Evolutionary conservation across 64 coral and sea anemone genomes (phyloP).

Genomic region (Montipora foliosa): DNA sequence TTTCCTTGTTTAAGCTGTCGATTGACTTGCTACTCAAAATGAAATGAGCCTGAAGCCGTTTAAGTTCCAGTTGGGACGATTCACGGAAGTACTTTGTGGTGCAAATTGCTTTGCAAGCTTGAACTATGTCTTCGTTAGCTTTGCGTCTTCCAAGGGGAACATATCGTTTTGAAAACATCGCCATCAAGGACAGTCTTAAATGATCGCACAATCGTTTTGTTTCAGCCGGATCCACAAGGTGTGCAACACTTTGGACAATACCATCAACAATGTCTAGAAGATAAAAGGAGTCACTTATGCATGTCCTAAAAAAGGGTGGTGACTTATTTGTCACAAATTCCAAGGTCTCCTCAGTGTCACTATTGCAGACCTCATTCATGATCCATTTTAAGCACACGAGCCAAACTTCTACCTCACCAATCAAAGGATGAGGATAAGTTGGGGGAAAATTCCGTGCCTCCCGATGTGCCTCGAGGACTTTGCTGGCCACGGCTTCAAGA

Average conservation of each 20-base stretch:
- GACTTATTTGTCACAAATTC: conserved; percentile 42
- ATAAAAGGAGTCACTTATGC: conserved; percentile 70
- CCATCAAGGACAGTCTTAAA: conserved; percentile 63
- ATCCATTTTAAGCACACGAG: no score
- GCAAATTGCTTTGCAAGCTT: conserved; percentile 63
- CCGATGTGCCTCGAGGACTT: no score
- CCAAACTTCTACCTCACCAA: no score
- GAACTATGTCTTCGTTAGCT: conserved; percentile 55
- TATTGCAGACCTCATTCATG: no score
- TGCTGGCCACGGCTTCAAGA: no score
- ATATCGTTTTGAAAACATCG: conserved; percentile 20
- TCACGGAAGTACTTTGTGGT: conserved; percentile 51
- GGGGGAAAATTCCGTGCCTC: no score
- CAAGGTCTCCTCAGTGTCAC: conserved; percentile 51
- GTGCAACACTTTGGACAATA: conserved; percentile 49
- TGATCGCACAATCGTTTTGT: conserved; percentile 41
- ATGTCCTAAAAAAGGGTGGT: conserved; percentile 80
- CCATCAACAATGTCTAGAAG: conserved; percentile 78
- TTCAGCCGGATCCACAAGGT: conserved; percentile 56
- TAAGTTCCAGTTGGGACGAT: conserved; percentile 70
- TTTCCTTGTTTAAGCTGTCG: conserved; percentile 29
- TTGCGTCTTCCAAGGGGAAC: neutral
- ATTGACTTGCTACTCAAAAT: conserved; percentile 68
- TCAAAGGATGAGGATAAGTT: no score
- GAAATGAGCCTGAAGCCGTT: conserved; percentile 75